Percentiles rank a stretch among this genome's conserved stretches.
Evolutionary conservation across 1,140 invertebrate species (phyloP).

Genomic region (Lepidurus arcticus): DNA sequence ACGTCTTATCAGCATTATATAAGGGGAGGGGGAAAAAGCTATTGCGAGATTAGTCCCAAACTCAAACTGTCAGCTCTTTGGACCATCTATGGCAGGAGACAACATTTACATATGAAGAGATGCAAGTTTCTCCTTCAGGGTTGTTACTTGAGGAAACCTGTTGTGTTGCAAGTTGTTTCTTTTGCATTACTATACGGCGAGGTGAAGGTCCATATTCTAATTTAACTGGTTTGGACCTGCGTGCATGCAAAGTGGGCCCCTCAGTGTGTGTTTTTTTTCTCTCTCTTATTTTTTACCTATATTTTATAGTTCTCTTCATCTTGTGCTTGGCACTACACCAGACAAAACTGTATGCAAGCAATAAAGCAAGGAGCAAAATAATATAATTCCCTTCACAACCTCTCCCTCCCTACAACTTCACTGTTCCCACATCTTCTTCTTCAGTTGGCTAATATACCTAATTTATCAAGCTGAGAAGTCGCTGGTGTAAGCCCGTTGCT

Average conservation of each 20-base stretch:
- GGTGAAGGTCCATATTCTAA: conserved; percentile 21
- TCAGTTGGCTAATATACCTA: conserved; percentile 29
- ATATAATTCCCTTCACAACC: not conserved
- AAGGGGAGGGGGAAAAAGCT: not conserved
- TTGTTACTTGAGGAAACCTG: conserved; percentile 4
- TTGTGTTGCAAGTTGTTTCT: not conserved
- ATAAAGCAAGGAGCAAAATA: too few species aligned
- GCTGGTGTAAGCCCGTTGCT: not conserved
- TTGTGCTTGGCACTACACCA: not conserved
- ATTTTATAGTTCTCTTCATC: not conserved
- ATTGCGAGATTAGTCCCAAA: not conserved
- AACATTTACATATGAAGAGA: conserved; percentile 19
- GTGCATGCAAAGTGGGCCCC: conserved; percentile 17
- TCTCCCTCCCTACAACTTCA: not conserved
- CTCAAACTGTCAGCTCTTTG: not conserved
- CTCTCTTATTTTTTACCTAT: not conserved
- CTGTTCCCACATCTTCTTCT: conserved; percentile 11
- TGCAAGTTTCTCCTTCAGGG: conserved; percentile 13
- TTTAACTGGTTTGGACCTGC: conserved; percentile 18
- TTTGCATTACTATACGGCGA: not conserved
- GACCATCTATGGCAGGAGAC: not conserved
- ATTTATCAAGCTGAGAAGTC: not conserved
- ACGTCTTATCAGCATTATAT: not conserved
- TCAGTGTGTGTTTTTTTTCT: not conserved
- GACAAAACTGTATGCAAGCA: too few species aligned